phyloP scores from a whole-genome alignment of 2,113 vertebrate genomes.

The Ovis canadensis region DNA sequence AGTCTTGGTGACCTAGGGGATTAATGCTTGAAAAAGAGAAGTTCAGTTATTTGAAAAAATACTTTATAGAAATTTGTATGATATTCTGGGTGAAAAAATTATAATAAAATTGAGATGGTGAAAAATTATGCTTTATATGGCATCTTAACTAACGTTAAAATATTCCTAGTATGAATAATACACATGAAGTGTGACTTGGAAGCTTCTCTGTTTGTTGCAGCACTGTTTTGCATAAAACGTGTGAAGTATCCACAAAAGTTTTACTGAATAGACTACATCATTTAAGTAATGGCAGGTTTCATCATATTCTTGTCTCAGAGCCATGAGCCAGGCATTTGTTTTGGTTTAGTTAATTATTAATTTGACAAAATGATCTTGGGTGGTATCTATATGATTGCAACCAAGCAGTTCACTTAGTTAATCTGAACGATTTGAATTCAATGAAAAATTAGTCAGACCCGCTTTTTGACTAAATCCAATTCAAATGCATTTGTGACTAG shows the following conservation, averaged over 20 bases:
- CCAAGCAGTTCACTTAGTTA: background rate
- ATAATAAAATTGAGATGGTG: background rate
- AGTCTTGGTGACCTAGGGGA: background rate
- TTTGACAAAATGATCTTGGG: background rate
- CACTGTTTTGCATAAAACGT: background rate
- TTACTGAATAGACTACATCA: background rate
- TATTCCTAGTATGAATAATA: background rate
- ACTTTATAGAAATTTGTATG: background rate
- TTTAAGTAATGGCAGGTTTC: background rate
- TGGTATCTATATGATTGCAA: background rate
- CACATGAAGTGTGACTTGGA: background rate
- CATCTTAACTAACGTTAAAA: background rate
- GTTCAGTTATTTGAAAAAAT: background rate
- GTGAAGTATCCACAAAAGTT: background rate
- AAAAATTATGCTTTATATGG: background rate
- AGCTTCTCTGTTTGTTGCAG: background rate
- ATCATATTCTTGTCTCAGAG: background rate
- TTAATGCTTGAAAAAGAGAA: background rate
- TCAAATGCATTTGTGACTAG: background rate
- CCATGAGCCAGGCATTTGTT: background rate
- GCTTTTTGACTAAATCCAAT: background rate
- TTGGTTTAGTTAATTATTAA: background rate
- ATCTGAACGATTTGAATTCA: background rate
- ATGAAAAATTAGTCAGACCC: background rate
- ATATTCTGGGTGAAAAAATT: background rate